A percentile compares a stretch with the other conserved stretches of the same genome.
Conservation (phyloP, 2,888 invertebrate species). For the Cephus pygmeus region DNA sequence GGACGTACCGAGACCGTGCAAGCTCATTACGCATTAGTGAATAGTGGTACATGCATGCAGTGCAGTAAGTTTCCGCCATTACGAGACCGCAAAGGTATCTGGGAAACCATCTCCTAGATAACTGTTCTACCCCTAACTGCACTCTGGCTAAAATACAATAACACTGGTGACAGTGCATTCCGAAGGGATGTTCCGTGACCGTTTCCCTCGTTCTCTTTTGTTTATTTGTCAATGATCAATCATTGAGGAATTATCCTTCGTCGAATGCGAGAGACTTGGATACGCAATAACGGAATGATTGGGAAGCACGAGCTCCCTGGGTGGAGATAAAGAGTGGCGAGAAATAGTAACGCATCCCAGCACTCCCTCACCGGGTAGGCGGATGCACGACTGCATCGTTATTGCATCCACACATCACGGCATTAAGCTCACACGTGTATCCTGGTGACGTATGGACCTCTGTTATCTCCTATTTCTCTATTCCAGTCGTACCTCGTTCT, state of each 20-base stretch:
- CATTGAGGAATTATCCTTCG: no score
- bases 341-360: slow-evolving; percentile 42
- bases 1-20: slow-evolving; percentile 14
- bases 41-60: slow-evolving; percentile 10
- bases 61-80: slow-evolving; percentile 43
- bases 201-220: no score
- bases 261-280: neutral
- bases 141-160: no score
- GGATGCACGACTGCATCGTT: slow-evolving; percentile 25
- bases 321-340: slow-evolving; percentile 41
- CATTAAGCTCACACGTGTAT: slow-evolving; percentile 2
- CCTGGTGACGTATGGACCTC: no score
- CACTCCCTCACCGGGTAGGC: slow-evolving; percentile 1
- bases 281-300: slow-evolving; percentile 42
- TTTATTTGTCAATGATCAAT: no score
- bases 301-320: slow-evolving; percentile 47
- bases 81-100: slow-evolving; percentile 25
- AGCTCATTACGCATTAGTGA: slow-evolving; percentile 11
- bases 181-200: no score
- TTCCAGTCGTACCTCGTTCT: no score
- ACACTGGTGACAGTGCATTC: no score
- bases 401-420: slow-evolving; percentile 38
- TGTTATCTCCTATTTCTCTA: no score
- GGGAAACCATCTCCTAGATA: neutral
- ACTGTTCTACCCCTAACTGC: no score